Conservation (phyloP, 2,888 invertebrate species). For the Drosophila multiciliata region DNA sequence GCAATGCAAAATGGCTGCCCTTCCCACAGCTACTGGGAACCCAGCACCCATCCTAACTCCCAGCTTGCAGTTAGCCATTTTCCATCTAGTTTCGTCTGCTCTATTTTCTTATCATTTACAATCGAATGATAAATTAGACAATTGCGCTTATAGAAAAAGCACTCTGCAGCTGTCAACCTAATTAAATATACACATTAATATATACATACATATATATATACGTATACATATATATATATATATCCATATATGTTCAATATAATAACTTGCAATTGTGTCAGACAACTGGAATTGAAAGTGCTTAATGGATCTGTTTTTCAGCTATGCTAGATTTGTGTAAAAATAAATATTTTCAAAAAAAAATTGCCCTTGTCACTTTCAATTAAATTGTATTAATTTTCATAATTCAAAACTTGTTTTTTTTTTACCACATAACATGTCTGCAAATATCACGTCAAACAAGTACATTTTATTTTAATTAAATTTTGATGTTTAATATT, state of each 20-base stretch:
- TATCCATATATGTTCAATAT: conserved; percentile 1
- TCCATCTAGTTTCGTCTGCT: conserved; percentile 19
- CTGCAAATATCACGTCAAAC: not conserved
- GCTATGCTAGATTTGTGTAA: not conserved
- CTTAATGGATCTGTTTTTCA: not conserved
- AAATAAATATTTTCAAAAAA: not conserved
- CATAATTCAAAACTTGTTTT: not conserved
- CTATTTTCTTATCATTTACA: conserved; percentile 39
- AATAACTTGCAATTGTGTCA: not conserved
- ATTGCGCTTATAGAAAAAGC: conserved; percentile 27
- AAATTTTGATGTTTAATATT: not conserved
- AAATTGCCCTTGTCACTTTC: not conserved
- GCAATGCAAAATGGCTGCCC: conserved; percentile 62
- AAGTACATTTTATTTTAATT: not conserved
- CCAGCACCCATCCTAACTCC: not conserved
- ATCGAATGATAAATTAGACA: conserved; percentile 40
- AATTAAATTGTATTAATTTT: not conserved
- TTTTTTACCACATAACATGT: not conserved
- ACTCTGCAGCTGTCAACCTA: conserved; percentile 23
- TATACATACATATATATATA: not conserved
- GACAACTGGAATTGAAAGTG: not conserved
- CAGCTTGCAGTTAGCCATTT: not conserved
- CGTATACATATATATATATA: not conserved
- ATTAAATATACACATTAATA: conserved; percentile 22
- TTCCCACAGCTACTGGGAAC: not conserved